Conservation (phyloP, 2,113 vertebrate species). For the Chaetodon trifascialis region DNA sequence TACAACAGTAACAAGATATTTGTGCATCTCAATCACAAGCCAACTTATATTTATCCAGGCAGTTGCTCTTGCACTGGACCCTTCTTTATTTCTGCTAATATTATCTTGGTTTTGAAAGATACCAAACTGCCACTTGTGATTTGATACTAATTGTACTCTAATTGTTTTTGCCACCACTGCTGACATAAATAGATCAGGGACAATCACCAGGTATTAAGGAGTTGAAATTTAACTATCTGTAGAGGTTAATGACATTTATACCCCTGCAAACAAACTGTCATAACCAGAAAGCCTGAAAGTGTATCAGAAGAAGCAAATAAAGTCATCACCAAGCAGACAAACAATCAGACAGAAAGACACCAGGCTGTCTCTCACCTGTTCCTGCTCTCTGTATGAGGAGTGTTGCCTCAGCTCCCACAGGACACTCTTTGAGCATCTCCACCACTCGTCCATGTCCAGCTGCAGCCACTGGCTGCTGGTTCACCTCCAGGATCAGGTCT, state of each 20-base stretch:
- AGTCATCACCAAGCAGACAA: neutral
- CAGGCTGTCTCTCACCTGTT: slow-evolving; percentile 64
- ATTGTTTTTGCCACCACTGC: neutral
- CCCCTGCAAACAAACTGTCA: neutral
- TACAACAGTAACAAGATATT: slow-evolving; percentile 27
- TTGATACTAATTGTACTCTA: slow-evolving; percentile 1
- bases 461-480: slow-evolving; percentile 97
- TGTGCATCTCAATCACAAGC: slow-evolving; percentile 31
- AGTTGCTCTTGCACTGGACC: slow-evolving; percentile 20
- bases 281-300: neutral
- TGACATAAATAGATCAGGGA: slow-evolving; percentile 14
- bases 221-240: neutral
- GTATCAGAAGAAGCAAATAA: neutral
- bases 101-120: slow-evolving; percentile 14
- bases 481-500: slow-evolving; percentile 99
- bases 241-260: neutral
- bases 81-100: slow-evolving; percentile 17
- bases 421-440: slow-evolving; percentile 99
- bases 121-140: slow-evolving; percentile 1
- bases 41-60: slow-evolving; percentile 29
- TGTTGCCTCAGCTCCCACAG: slow-evolving; percentile 94
- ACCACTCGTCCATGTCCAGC: slow-evolving; percentile 98
- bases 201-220: neutral
- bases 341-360: neutral
- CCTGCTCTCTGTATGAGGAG: slow-evolving; percentile 96